Percentiles rank a stretch among this genome's conserved stretches.
phyloP scores from a whole-genome alignment of 2,113 vertebrate genomes.

The Ptilorrhoa leucosticta region DNA sequence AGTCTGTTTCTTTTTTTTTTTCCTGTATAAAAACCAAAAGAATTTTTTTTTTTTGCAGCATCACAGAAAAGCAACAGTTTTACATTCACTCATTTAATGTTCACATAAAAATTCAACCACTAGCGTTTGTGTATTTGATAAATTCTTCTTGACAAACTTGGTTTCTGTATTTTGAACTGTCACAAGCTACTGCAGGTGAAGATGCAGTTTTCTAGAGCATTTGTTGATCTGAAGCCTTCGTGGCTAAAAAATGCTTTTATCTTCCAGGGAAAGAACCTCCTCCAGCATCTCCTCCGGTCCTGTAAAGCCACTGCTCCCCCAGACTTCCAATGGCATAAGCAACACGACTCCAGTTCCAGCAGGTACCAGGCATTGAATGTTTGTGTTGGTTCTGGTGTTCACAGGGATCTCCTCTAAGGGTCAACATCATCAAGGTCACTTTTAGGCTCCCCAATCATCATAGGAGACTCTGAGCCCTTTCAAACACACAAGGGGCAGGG shows the following conservation, averaged over 20 bases:
- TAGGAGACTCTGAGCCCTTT: conserved; percentile 95
- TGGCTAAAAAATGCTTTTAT: conserved; percentile 24
- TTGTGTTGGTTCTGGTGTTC: background rate
- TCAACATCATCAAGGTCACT: conserved; percentile 97
- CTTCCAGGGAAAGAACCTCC: background rate
- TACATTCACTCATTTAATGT: conserved; percentile 72
- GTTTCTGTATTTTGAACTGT: background rate
- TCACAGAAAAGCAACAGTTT: conserved; percentile 76
- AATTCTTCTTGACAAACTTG: conserved; percentile 61
- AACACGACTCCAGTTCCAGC: conserved; percentile 53
- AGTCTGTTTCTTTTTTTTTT: conserved; percentile 48
- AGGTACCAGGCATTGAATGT: conserved; percentile 18
- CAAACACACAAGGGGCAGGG: background rate
- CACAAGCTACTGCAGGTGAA: conserved; percentile 21
- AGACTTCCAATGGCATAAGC: conserved; percentile 15
- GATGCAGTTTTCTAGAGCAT: conserved; percentile 18
- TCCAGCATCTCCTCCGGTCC: background rate
- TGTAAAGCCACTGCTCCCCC: conserved; percentile 20
- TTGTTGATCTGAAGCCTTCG: conserved; percentile 22
- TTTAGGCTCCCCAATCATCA: conserved; percentile 96
- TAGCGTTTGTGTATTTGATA: conserved; percentile 60
- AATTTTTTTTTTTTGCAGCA: conserved; percentile 60
- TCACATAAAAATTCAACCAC: conserved; percentile 69
- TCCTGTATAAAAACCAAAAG: conserved; percentile 78
- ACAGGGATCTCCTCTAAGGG: conserved; percentile 71